phyloP scores from a whole-genome alignment of 1,140 invertebrate species.

The Mya arenaria region DNA sequence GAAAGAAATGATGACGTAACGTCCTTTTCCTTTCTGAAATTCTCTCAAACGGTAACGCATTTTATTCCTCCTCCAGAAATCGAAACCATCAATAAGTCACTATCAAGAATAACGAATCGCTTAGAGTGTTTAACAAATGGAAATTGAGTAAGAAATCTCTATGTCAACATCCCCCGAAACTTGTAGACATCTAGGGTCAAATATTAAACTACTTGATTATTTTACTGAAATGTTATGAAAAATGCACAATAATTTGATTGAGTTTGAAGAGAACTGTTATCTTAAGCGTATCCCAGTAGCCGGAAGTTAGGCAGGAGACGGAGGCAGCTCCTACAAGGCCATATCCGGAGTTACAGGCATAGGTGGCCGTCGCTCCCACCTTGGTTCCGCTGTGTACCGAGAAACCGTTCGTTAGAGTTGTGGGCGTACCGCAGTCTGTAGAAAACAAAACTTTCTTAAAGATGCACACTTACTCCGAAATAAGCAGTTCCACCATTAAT shows the following conservation, averaged over 20 bases:
- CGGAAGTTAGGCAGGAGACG: slow-evolving; percentile 16
- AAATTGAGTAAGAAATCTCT: not conserved
- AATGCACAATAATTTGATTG: not conserved
- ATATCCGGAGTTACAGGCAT: slow-evolving; percentile 41
- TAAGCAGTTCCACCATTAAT: too few relatives aligned
- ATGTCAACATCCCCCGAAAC: not conserved
- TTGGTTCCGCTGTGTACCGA: slow-evolving; percentile 1
- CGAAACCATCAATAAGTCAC: too few relatives aligned
- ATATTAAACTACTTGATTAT: not conserved
- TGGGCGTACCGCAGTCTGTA: slow-evolving; percentile 24
- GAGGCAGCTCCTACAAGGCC: slow-evolving; percentile 25
- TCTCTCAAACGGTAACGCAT: too few relatives aligned
- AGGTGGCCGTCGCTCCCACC: slow-evolving; percentile 6
- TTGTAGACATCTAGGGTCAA: not conserved
- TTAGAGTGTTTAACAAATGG: not conserved
- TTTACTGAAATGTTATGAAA: not conserved
- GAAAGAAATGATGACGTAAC: too few relatives aligned
- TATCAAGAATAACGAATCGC: too few relatives aligned
- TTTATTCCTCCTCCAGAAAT: too few relatives aligned
- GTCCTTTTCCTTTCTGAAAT: too few relatives aligned
- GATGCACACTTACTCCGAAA: too few relatives aligned
- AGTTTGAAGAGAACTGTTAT: not conserved
- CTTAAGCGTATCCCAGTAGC: slow-evolving; percentile 34
- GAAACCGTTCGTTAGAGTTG: slow-evolving; percentile 1
- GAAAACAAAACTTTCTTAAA: not conserved